phyloP scores from a whole-genome alignment of 2,113 vertebrate genomes.

The Gracilinanus agilis region DNA sequence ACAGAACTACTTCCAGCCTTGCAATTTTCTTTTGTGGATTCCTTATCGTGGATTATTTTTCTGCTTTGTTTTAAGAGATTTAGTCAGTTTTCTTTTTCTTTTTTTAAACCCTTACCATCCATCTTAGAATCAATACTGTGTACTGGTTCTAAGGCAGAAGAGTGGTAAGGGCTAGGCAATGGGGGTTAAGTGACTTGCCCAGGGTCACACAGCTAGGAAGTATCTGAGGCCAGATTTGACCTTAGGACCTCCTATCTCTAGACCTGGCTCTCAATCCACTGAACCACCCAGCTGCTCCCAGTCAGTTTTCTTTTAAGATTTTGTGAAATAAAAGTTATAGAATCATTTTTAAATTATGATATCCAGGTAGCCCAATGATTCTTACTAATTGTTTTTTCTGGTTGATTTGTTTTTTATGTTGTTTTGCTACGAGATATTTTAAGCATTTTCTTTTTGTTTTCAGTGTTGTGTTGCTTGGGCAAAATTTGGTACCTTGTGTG shows the following conservation, averaged over 20 bases:
- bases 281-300: no score
- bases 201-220: no score
- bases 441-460: not conserved
- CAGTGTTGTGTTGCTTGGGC: not conserved
- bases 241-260: no score
- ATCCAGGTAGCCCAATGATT: not conserved
- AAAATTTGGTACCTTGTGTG: not conserved
- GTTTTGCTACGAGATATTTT: not conserved
- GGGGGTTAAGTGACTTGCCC: no score
- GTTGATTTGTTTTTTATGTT: not conserved
- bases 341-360: not conserved
- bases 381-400: not conserved
- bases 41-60: not conserved
- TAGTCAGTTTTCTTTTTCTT: no score
- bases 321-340: not conserved
- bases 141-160: no score
- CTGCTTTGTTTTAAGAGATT: not conserved
- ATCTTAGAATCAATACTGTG: no score
- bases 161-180: no score
- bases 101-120: no score
- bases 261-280: no score
- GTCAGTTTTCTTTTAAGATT: no score
- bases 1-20: not conserved
- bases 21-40: not conserved
- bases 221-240: no score